Evolutionary conservation across 2,797 vertebrate genomes (phyloP), one percentile per base, ranked within the genome.

Genomic region (Cyclopterus lumpus): DNA sequence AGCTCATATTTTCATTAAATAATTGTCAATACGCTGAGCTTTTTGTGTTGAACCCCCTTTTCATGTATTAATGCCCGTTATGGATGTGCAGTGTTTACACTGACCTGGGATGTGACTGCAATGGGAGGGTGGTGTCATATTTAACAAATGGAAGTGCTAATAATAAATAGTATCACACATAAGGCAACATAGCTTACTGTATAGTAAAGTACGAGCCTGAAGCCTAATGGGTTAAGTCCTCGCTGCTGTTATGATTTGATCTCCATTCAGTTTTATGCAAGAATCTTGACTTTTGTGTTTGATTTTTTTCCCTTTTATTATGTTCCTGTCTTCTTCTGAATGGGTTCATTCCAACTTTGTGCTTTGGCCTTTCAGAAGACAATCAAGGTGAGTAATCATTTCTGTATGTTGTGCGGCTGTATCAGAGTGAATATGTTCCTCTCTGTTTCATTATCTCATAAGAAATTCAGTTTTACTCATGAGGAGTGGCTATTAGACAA

Each of bases 381-480:
- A 68, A 54, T 73, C 87, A 86, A 87, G 93, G 93, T 96, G 71
- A 93, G 94, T 92, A 42, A 22, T 30, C 2, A 48, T 53, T 34
- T 26, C 12, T 67, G 7, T 63, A 32, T 62, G 20, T 51, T 38
- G 34, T 57, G 44, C 15, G 12, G 38, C 38, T 40, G 12, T 40
- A 40, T 14, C 40, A n/a, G 44, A 6, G 16, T 8, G 7, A 46
- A 46, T 18, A 46, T 49, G n/a, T n/a, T 3, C 49, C 20, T 15
- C 46, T 9, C 2, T 48, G 46, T 49, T 49, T 9, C 10, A 18
- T 20, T 46, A 20, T 46, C 20, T 46, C 18, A 46, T 20, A n/a
- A 42, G n/a, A n/a, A n/a, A n/a, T n/a, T 28, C 12, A 38, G n/a
- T 38, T 60, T 24, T 7, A 34, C 34, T 38, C 34, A 38, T 5